These are phyloP conservation scores for Drosophila meridionalis DNA, from an alignment of 2,888 invertebrate genomes.

Conservation along the genomic window DNA sequence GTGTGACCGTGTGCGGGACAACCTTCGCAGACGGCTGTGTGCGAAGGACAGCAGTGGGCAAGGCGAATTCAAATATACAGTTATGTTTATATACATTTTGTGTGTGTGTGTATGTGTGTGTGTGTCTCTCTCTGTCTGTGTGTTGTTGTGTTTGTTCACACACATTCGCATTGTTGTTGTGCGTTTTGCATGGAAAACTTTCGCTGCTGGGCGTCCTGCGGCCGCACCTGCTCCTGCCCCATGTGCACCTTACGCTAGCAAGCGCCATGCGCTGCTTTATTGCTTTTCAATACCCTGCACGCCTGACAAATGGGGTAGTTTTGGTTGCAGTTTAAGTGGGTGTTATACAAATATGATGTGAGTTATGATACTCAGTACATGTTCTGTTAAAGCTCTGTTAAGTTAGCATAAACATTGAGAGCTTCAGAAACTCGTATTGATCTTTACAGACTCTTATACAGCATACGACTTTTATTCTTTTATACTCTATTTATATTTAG, in stretches of 20 bases:
- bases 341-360: background rate
- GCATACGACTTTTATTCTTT: background rate
- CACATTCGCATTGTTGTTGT: conserved; percentile 18
- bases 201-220: conserved; percentile 50
- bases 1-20: conserved; percentile 63
- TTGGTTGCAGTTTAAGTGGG: background rate
- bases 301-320: background rate
- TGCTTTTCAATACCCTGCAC: conserved; percentile 23
- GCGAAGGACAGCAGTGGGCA: conserved; percentile 63
- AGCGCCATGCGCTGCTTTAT: conserved; percentile 36
- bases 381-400: background rate
- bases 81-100: background rate
- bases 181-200: conserved; percentile 42
- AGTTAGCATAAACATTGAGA: no score
- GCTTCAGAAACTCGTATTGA: no score
- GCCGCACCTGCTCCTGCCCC: conserved; percentile 6
- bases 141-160: conserved; percentile 5
- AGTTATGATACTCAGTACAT: background rate
- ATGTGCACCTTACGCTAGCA: conserved; percentile 22
- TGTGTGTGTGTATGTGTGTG: background rate
- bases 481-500: background rate
- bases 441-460: no score
- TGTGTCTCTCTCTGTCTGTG: background rate
- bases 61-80: conserved; percentile 17
- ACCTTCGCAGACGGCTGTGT: conserved; percentile 62